phyloP scores from a whole-genome alignment of 2,888 invertebrate species.

The Galerucella pusilla region DNA sequence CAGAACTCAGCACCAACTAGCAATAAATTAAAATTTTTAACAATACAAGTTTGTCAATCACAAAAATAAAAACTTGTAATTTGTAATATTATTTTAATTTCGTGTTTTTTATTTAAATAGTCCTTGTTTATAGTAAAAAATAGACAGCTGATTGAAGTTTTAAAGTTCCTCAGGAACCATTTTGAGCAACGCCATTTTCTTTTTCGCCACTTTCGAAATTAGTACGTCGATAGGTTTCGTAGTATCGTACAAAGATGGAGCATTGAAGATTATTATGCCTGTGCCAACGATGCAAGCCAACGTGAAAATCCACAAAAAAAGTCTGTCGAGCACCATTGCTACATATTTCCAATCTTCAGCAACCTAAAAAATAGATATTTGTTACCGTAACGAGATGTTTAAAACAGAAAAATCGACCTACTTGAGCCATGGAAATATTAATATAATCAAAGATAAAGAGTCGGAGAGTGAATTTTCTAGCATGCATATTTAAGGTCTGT shows the following conservation, averaged over 20 bases:
- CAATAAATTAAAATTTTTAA: no score
- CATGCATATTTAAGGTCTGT: no score
- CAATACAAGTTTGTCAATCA: no score
- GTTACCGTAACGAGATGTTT: constrained; percentile 28
- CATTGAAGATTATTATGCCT: constrained; percentile 87
- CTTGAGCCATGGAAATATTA: no score
- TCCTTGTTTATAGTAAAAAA: constrained; percentile 10
- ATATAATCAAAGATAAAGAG: no score
- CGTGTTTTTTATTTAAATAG: constrained; percentile 3
- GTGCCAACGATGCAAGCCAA: constrained; percentile 93
- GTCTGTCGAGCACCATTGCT: constrained; percentile 93
- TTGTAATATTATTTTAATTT: background rate
- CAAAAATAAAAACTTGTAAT: background rate
- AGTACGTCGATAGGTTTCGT: constrained; percentile 90
- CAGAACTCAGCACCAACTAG: background rate
- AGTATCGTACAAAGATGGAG: constrained; percentile 92
- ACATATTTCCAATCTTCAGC: constrained; percentile 99
- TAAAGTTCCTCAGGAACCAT: constrained; percentile 78
- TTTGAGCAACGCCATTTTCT: constrained; percentile 87
- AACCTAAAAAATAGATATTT: constrained; percentile 72
- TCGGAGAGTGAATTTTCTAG: no score
- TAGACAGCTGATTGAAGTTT: constrained; percentile 35
- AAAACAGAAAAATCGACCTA: background rate
- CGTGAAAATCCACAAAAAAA: constrained; percentile 96
- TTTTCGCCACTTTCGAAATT: constrained; percentile 91